Conservation (phyloP, 2,113 vertebrate species). For the Nymphicus hollandicus region DNA sequence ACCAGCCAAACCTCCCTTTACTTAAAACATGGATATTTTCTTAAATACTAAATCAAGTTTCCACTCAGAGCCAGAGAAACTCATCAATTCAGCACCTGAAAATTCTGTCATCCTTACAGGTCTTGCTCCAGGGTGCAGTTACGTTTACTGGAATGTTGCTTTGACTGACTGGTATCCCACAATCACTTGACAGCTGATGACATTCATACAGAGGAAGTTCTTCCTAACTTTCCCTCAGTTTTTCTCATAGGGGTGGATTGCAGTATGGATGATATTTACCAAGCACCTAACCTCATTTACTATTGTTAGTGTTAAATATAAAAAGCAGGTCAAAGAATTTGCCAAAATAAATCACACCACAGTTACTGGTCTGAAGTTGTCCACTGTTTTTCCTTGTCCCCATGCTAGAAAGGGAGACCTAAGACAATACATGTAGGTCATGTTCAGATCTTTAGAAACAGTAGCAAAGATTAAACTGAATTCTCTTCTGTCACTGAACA, state of each 20-base stretch:
- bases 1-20: not conserved
- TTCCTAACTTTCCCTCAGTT: not conserved
- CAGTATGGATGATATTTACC: not conserved
- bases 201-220: not conserved
- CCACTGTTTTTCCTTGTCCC: not conserved
- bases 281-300: not conserved
- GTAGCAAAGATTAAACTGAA: not conserved
- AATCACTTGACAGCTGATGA: not conserved
- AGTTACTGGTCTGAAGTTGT: not conserved
- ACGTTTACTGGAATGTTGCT: not conserved
- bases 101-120: not conserved
- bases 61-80: not conserved
- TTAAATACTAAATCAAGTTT: not conserved
- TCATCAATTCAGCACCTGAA: not conserved
- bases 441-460: not conserved
- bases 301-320: not conserved
- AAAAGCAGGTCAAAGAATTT: not conserved
- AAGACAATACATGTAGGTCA: not conserved
- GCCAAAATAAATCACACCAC: not conserved
- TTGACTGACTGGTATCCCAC: not conserved
- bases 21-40: not conserved
- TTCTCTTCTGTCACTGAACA: not conserved
- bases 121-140: not conserved
- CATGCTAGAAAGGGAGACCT: not conserved
- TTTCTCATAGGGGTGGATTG: not conserved